Evolutionary conservation across 1,140 invertebrate species (phyloP), one percentile per base, ranked within the genome.

Genomic region (Aporrectodea caliginosa): DNA sequence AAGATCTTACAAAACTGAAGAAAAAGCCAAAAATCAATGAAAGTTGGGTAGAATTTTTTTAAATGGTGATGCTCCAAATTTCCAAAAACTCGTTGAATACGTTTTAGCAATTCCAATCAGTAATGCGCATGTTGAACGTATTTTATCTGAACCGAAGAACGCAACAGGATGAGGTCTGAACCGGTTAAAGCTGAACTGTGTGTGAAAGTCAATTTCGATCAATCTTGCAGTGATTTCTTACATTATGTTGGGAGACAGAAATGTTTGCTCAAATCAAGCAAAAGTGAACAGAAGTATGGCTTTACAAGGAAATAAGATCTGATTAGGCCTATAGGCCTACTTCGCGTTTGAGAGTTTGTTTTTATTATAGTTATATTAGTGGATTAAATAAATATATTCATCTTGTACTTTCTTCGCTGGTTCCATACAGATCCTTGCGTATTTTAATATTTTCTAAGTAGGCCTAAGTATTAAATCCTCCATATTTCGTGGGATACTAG

Each of bases 191-290:
- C 22, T 58, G 43, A 58, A 58, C 43, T 58, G 6, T 12, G 43
- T 58, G 43, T 58, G 43, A 58, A 58, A 58, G 43, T 58, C 43
- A 58, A 22, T 6, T 58, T 58, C 22, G 22, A 22, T 58, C 43
- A 58, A 58, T 58, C 43, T 58, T 58, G 43, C 43, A 58, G 43
- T 58, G 43, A 58, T 58, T 58, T 58, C 43, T 58, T 58, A 58
- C 6, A 58, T 6, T 58, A 58, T 58, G 43, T 58, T 12, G 43
- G 22, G 43, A 58, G 43, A 58, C 43, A 58, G 43, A 58, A 58
- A 58, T 58, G 43, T 58, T 58, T 58, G 6, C 43, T 58, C 43
- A 58, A 58, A 58, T 6, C 43, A 58, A 58, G 43, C 43, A 58
- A 58, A 58, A 12, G 43, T 58, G 43, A n/a, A n/a, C n/a, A n/a